Evolutionary conservation across 2,888 invertebrate species (phyloP), one percentile per base, ranked within the genome.

Genomic region (Keiferia lycopersicella): DNA sequence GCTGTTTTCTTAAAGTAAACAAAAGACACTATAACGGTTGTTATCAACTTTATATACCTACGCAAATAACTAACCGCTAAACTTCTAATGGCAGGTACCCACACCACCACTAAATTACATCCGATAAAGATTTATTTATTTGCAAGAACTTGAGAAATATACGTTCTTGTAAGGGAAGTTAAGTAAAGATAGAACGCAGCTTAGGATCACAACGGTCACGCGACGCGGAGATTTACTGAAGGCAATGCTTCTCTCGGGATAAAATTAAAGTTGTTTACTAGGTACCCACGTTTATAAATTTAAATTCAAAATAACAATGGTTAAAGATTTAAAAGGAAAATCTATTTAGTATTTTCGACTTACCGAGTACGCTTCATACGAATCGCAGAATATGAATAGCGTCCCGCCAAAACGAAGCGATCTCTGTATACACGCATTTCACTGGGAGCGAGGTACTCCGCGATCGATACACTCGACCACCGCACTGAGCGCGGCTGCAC

Each of bases 391-490:
- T 75, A 76, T 69, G 66, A 67, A 71, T 71, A 74, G 74, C 74
- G 48, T 63, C 63, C 87, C 87, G 87, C 87, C 88, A 88, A 89
- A 84, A 84, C 77, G 81, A 78, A 79, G 77, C 83, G 78, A 84
- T 81, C 85, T 80, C 84, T 30, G 26, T 81, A 82, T 72, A 82
- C 85, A 82, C 81, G 85, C 82, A 82, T 82, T 80, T 79, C 81
- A 81, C 79, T 84, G 75, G 79, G 51, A 82, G 77, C 80, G 78
- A 82, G 80, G 80, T 80, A 76, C 82, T 74, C 76, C 78, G 75
- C 90, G 90, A 89, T 91, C 90, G 86, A 91, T 90, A 90, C 78
- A 79, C 78, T 78, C 79, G 82, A 78, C 81, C 85, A 84, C 80
- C 80, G 78, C 82, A 80, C 84, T 80, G 80, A 78, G 76, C 74